Conservation (phyloP, 2,113 vertebrate genomes). For the Oreochromis aureus region DNA sequence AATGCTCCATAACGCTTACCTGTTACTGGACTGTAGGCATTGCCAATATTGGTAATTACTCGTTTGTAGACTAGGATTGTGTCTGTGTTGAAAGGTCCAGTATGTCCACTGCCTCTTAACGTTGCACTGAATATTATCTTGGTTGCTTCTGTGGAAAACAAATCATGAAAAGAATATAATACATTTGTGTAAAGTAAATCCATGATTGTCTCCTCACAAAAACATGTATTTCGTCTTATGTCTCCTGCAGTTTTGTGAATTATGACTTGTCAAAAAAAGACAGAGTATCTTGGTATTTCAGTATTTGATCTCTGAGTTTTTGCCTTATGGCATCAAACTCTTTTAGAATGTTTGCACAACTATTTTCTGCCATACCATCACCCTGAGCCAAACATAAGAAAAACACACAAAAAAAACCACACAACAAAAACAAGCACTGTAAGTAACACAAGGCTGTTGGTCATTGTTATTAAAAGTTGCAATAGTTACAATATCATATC, state of each 20-base stretch:
- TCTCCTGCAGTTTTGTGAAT: neutral
- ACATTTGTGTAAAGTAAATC: neutral
- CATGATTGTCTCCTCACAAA: rapidly evolving
- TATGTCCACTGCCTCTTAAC: rapidly evolving
- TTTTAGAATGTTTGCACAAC: too few species aligned
- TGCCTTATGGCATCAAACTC: neutral
- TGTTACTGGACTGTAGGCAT: neutral
- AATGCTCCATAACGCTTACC: neutral
- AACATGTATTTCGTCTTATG: rapidly evolving
- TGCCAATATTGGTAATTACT: neutral
- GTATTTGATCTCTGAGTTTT: neutral
- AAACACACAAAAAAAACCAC: too few species aligned
- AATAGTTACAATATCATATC: too few species aligned
- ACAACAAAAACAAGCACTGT: too few species aligned
- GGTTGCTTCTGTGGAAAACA: neutral
- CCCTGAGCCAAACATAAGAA: too few species aligned
- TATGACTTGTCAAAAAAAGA: neutral
- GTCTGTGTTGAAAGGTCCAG: neutral
- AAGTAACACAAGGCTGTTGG: too few species aligned
- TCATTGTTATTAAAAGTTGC: too few species aligned
- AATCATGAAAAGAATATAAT: neutral
- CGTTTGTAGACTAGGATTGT: neutral
- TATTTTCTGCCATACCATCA: too few species aligned
- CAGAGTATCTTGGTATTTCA: neutral
- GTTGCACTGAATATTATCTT: neutral